phyloP scores from a whole-genome alignment of 2,888 invertebrate species.

The Oligia latruncula region DNA sequence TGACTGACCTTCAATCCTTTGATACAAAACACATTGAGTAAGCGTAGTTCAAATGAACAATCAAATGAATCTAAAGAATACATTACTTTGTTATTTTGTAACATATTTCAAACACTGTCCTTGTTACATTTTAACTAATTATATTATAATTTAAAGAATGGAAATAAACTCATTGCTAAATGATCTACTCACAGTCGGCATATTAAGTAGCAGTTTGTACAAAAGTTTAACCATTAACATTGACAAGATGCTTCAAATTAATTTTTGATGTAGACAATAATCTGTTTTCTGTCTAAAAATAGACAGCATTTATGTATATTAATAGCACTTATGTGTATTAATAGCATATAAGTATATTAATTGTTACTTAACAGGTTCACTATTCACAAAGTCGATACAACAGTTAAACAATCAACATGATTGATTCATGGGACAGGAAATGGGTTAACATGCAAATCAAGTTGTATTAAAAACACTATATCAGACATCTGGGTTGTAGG shows the following conservation, averaged over 20 bases:
- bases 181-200: not conserved
- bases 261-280: not conserved
- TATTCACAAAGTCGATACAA: too few species aligned
- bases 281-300: not conserved
- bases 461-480: not conserved
- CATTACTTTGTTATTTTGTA: slow-evolving; percentile 30
- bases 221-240: not conserved
- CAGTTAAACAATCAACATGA: too few species aligned
- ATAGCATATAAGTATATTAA: not conserved
- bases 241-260: not conserved
- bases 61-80: slow-evolving; percentile 29
- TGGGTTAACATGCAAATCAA: not conserved
- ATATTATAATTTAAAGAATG: not conserved
- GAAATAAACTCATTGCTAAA: not conserved
- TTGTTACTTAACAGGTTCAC: too few species aligned
- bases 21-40: slow-evolving; percentile 18
- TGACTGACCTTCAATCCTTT: slow-evolving; percentile 31
- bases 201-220: not conserved
- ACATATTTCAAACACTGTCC: slow-evolving; percentile 1
- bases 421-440: too few species aligned
- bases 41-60: slow-evolving; percentile 39
- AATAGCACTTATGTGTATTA: not conserved
- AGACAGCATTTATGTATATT: not conserved
- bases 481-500: too few species aligned
- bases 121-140: slow-evolving; percentile 4